These are phyloP conservation scores for Buathra laborator DNA, from an alignment of 2,888 invertebrate genomes.

Conservation along the genomic window DNA sequence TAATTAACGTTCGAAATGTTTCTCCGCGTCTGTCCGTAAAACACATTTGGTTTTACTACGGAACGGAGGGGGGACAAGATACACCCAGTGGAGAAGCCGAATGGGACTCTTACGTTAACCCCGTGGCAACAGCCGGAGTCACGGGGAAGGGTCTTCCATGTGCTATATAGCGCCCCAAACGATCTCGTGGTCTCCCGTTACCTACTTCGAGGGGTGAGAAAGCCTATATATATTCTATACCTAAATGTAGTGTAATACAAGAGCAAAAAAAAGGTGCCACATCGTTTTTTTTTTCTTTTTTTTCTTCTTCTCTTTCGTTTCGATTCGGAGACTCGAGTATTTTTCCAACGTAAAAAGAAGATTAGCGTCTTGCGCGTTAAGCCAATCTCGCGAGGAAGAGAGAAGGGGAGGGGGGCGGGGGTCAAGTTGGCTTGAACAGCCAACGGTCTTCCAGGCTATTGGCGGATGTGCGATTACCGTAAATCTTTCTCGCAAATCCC, in stretches of 20 bases:
- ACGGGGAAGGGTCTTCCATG: conserved; percentile 6
- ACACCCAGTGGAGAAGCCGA: conserved; percentile 24
- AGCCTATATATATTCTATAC: neutral
- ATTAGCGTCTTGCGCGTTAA: conserved; percentile 24
- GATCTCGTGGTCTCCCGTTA: conserved; percentile 25
- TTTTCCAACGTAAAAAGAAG: conserved; percentile 18
- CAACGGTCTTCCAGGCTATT: conserved; percentile 47
- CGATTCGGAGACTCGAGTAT: conserved; percentile 4
- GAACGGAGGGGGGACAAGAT: conserved; percentile 22
- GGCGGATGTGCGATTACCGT: conserved; percentile 54
- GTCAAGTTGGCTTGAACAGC: conserved; percentile 1
- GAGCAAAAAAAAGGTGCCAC: neutral
- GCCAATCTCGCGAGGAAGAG: neutral
- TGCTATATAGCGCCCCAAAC: neutral
- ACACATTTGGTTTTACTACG: conserved; percentile 39
- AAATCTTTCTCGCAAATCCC: conserved; percentile 52
- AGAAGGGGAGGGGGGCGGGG: neutral
- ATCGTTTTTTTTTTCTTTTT: neutral
- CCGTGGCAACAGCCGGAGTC: conserved; percentile 49
- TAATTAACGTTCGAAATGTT: conserved; percentile 22
- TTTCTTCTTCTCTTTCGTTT: neutral
- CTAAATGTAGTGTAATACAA: neutral
- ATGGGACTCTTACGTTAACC: conserved; percentile 32
- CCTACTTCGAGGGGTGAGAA: conserved; percentile 6
- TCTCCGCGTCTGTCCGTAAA: neutral